Percentiles rank a stretch among this genome's conserved stretches.
These are phyloP conservation scores for Pteruthius melanotis DNA, from an alignment of 2,113 vertebrate genomes.

Conservation along the genomic window DNA sequence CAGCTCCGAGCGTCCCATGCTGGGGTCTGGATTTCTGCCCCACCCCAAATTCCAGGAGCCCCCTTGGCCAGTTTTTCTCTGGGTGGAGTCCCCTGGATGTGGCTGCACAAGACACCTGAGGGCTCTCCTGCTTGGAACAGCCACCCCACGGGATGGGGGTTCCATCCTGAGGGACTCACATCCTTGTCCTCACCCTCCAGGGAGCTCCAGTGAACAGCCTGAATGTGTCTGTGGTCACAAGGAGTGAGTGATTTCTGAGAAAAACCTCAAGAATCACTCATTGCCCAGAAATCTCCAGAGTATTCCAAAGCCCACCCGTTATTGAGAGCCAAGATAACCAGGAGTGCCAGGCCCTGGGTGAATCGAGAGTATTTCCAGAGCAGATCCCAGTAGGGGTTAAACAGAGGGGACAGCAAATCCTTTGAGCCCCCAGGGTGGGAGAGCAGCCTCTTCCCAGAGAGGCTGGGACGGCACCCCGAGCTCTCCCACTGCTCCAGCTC, in stretches of 20 bases:
- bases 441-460: neutral
- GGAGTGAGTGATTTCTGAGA: neutral
- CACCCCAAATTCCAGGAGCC: neutral
- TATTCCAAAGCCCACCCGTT: neutral
- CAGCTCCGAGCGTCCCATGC: neutral
- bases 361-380: neutral
- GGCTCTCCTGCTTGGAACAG: neutral
- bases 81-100: neutral
- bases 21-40: neutral
- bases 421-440: neutral
- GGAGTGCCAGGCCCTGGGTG: neutral
- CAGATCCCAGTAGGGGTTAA: neutral
- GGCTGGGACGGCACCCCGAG: neutral
- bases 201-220: neutral
- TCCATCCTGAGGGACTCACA: neutral
- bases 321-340: neutral
- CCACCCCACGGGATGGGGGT: fast-evolving
- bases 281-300: neutral
- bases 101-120: neutral
- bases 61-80: fast-evolving
- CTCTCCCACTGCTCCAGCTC: neutral
- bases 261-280: fast-evolving
- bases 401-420: neutral
- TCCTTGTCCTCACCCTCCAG: neutral
- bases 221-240: neutral